Percentiles rank a stretch among this genome's conserved stretches.
These are phyloP conservation scores for Actinia tenebrosa DNA, from an alignment of 64 coral and sea anemone genomes.

Conservation along the genomic window DNA sequence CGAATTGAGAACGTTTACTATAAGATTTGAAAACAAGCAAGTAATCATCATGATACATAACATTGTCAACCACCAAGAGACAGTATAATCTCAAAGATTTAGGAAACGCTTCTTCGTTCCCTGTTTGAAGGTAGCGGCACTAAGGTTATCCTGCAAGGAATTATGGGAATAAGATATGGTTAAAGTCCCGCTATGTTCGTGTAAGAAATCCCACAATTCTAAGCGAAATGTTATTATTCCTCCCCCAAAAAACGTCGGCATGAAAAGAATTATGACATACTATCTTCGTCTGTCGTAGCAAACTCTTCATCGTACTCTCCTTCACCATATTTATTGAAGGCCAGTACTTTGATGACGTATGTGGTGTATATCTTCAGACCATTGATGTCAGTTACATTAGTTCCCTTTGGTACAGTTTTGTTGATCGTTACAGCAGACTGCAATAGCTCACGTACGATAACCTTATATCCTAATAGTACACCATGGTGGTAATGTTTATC, in stretches of 20 bases:
- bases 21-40: neutral
- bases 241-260: too few species aligned
- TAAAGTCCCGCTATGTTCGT: too few species aligned
- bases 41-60: too few species aligned
- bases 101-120: too few species aligned
- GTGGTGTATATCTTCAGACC: slow-evolving; percentile 20
- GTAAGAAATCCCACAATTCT: too few species aligned
- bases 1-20: neutral
- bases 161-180: too few species aligned
- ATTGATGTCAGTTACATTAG: neutral
- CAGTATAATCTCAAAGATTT: too few species aligned
- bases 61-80: too few species aligned
- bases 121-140: too few species aligned
- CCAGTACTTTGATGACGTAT: slow-evolving; percentile 26
- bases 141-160: too few species aligned
- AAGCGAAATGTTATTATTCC: too few species aligned
- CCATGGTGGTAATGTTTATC: slow-evolving; percentile 9
- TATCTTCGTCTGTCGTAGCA: slow-evolving; percentile 18
- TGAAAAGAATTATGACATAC: neutral
- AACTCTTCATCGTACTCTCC: neutral
- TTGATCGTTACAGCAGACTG: neutral
- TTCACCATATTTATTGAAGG: slow-evolving; percentile 35
- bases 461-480: slow-evolving; percentile 34
- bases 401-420: neutral
- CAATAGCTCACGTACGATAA: neutral